Evolutionary conservation across 2,113 vertebrate genomes (phyloP).

Genomic region (Sardina pilchardus): DNA sequence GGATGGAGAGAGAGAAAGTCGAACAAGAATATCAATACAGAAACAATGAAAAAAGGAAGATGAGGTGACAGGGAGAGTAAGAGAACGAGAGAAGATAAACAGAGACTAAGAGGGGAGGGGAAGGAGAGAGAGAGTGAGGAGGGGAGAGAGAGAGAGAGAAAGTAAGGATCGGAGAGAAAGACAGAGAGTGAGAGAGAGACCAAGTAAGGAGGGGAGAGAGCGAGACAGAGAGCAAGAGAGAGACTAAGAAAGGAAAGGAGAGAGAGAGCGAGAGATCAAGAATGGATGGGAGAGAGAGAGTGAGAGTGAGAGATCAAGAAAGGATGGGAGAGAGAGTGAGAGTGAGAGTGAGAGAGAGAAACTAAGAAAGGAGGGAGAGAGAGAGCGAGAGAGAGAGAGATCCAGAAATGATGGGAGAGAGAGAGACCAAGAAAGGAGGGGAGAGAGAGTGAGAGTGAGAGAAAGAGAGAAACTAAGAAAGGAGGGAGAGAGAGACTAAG

Average conservation of each 20-base stretch:
- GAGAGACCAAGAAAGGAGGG: not conserved
- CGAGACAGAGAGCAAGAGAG: not conserved
- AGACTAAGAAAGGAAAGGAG: no score
- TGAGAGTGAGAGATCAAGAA: not conserved
- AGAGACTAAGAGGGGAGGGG: not conserved
- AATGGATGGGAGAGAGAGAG: not conserved
- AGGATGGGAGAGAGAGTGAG: not conserved
- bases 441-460: not conserved
- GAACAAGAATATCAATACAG: not conserved
- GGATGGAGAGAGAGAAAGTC: not conserved
- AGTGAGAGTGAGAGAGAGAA: not conserved
- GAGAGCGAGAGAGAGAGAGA: not conserved
- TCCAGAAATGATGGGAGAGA: not conserved
- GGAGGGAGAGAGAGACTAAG: not conserved
- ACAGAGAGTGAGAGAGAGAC: not conserved
- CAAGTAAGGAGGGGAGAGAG: not conserved
- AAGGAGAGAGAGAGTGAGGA: slow-evolving; percentile 10
- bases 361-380: not conserved
- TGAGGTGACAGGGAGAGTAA: not conserved
- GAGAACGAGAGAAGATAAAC: not conserved
- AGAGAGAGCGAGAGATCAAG: not conserved
- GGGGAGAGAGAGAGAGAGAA: slow-evolving; percentile 1
- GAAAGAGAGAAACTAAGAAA: not conserved
- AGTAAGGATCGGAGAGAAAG: not conserved
- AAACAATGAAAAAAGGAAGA: not conserved